A percentile compares a stretch with the other conserved stretches of the same genome.
phyloP scores from a whole-genome alignment of 1,140 invertebrate genomes.

The Charaxes varanes region DNA sequence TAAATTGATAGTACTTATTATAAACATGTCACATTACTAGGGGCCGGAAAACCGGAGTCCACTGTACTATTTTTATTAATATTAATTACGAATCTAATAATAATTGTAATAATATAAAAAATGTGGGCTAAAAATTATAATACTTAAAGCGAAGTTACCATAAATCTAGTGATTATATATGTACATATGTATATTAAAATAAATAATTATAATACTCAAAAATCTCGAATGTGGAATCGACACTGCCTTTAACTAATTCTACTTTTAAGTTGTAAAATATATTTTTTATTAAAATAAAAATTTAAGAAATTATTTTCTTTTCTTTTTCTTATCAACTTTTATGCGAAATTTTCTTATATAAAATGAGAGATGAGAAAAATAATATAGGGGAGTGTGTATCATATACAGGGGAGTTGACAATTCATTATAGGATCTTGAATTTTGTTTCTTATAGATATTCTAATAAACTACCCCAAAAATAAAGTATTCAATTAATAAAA shows the following conservation, averaged over 20 bases:
- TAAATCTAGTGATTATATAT: slow-evolving; percentile 21
- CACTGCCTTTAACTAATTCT: slow-evolving; percentile 63
- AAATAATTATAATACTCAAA: slow-evolving; percentile 56
- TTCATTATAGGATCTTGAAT: too few relatives aligned
- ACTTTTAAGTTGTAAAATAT: slow-evolving; percentile 55
- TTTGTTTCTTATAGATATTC: too few relatives aligned
- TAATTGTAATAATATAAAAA: too few relatives aligned
- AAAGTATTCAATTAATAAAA: too few relatives aligned
- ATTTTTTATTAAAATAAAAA: slow-evolving; percentile 54
- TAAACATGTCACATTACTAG: too few relatives aligned
- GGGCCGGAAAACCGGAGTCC: too few relatives aligned
- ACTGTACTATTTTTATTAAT: too few relatives aligned
- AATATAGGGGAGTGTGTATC: background rate
- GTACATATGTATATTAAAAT: slow-evolving; percentile 17
- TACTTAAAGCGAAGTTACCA: slow-evolving; percentile 9
- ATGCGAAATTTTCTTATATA: background rate
- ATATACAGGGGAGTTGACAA: too few relatives aligned
- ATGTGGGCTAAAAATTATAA: too few relatives aligned
- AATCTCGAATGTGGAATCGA: slow-evolving; percentile 31
- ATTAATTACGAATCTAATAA: too few relatives aligned
- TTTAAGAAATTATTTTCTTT: slow-evolving; percentile 22
- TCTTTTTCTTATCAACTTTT: background rate
- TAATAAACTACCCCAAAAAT: too few relatives aligned
- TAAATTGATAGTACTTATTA: too few relatives aligned
- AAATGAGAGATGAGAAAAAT: background rate